Conservation (phyloP, 2,888 invertebrate genomes). For the Trichopoda pennipes region DNA sequence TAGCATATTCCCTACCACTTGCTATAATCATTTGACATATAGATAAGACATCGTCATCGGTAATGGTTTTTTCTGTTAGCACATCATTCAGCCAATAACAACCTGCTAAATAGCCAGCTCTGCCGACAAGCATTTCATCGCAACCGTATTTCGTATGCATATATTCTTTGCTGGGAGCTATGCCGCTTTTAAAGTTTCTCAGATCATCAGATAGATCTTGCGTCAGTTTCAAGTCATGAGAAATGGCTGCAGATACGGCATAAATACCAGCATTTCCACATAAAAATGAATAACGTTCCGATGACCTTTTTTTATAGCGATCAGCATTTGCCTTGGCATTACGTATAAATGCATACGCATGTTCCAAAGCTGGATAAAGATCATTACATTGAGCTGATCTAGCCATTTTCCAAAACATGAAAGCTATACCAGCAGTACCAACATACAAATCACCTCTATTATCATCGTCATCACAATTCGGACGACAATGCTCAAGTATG, state of each 20-base stretch:
- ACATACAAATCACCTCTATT: slow-evolving; percentile 80
- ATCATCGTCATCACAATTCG: slow-evolving; percentile 76
- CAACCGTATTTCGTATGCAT: slow-evolving; percentile 86
- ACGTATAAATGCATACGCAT: slow-evolving; percentile 84
- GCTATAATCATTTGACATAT: slow-evolving; percentile 86
- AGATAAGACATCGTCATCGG: slow-evolving; percentile 83
- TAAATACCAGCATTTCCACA: slow-evolving; percentile 90
- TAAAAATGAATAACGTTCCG: slow-evolving; percentile 87
- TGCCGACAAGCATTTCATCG: slow-evolving; percentile 92
- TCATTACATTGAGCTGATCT: slow-evolving; percentile 81
- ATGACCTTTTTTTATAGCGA: slow-evolving; percentile 80
- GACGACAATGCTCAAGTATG: slow-evolving; percentile 78
- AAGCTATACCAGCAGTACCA: slow-evolving; percentile 84
- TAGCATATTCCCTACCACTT: slow-evolving; percentile 87
- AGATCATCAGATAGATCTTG: slow-evolving; percentile 80
- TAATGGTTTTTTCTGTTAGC: slow-evolving; percentile 76
- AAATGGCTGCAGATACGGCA: slow-evolving; percentile 86
- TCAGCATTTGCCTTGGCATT: slow-evolving; percentile 83
- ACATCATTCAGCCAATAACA: slow-evolving; percentile 85
- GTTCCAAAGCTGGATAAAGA: slow-evolving; percentile 83
- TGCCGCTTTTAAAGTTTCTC: slow-evolving; percentile 78
- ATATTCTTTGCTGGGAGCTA: slow-evolving; percentile 81
- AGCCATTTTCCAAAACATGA: slow-evolving; percentile 87
- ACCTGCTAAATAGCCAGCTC: slow-evolving; percentile 91
- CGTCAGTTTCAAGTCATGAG: slow-evolving; percentile 81